Evolutionary conservation across 2,797 vertebrate genomes (phyloP), one percentile per base, ranked within the genome.

Genomic region (Mormyrops boulengeri): DNA sequence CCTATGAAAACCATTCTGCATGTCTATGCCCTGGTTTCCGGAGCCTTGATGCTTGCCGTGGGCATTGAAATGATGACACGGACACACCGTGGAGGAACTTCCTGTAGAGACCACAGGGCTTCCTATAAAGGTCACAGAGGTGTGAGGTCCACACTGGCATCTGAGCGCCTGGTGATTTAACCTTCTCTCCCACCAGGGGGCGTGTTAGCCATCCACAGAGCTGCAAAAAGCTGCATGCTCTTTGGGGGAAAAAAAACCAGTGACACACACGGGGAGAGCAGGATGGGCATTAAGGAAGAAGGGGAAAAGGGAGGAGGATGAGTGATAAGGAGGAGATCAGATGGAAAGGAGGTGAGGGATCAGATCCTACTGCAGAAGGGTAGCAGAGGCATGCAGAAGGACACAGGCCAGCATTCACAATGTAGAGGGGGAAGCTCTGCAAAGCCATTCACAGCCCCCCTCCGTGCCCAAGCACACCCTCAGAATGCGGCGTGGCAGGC

Each of bases 401-500:
- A 44, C 34, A 44, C 19, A 52, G 47, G 82, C 9, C 82, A 90
- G 84, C 90, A 80, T 73, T 89, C 41, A 41, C 85, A n/a, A 38
- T 69, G 88, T 44, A 44, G 14, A 34, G 11, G 22, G 49, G 17
- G 2, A 86, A 86, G 49, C 19, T 47, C 85, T 49, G 91, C 47
- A 2, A 90, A 84, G 92, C 91, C 88, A 91, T 90, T 86, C n/a
- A 22, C 49, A 30, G 89, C 93, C 89, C 91, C 73, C 62, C 90
- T 91, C 34, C 53, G 8, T 82, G 85, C 85, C 52, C 89, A 52
- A 93, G 93, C 93, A 95, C 94, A 95, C 93, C 93, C 95, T 93
- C 93, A 95, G 88, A 91, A 96, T 95, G 95, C 95, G 93, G 94
- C 95, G 94, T 93, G 89, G 94, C 92, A 93, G 93, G 94, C 93